Base-by-base conservation (phyloP, 1,140 invertebrate genomes). In the Notospermus geniculatus region DNA sequence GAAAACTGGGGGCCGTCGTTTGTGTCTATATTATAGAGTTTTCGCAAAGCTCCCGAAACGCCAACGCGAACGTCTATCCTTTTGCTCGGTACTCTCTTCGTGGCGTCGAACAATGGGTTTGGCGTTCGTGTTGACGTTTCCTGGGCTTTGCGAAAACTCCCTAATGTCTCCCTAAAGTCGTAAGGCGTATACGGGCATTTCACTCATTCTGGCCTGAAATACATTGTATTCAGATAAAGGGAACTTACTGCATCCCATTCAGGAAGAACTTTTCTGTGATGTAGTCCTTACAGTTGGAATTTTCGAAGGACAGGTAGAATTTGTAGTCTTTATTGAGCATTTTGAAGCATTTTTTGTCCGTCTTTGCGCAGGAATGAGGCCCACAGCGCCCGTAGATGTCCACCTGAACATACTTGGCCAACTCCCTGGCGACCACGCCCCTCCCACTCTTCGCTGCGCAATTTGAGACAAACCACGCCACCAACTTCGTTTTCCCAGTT, bases 281-380 rank as follows among this genome's bases (percentile, higher is more conserved):
- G 77, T 98, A 98, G 80, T 98, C 94, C 54, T 87, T 86, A 79
- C 95, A 98, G 71, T 97, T 94, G 0, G 93, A 95, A 80, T 98
- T 98, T 82, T 84, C 83, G 63, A 84, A 83, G 7, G 81, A 61
- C 7, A 84, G 57, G 60, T 83, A 84, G 54, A 76, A 78, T 57
- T 76, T 76, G 60, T 76, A 78, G 41, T 70, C 57, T 2, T 57
- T 61, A 13, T 56, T 50, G 11, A 78, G 32, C 15, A 36, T 11
- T 19, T 28, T 2, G 4, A 46, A 2, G 30, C 65, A 59, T 0
- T 62, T 39, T 2, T 25, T 43, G 1, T 45, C 36, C 13, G 36
- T 25, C 1, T 19, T 29, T 23, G 57, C 36, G 29, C 59, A 63
- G 5, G 11, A 39, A 2, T 39, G 36, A 13, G 39, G 25, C n/a